A percentile compares a stretch with the other conserved stretches of the same genome.
These are phyloP conservation scores for Alosa sapidissima DNA, from an alignment of 2,797 vertebrate species.

Conservation along the genomic window DNA sequence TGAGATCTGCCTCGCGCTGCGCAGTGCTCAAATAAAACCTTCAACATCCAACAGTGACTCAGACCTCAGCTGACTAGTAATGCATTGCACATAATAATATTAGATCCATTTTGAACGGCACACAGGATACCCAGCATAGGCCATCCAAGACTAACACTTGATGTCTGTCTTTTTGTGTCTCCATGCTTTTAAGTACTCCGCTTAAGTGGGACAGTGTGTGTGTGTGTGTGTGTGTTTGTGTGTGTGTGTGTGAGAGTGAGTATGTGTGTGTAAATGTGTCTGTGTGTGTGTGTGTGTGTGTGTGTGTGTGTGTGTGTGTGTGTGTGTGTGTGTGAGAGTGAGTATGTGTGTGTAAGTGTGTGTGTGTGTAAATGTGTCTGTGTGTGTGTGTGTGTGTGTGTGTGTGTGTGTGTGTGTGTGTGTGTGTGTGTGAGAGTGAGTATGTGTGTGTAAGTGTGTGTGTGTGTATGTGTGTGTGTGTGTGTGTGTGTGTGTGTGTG, in stretches of 20 bases:
- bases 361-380: not conserved
- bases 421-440: not conserved
- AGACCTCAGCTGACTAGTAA: not conserved
- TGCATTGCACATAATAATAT: not conserved
- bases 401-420: not conserved
- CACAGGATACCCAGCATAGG: not conserved
- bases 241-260: not conserved
- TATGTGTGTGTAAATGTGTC: not conserved
- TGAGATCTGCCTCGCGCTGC: not conserved
- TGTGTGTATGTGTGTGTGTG: not conserved
- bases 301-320: not conserved
- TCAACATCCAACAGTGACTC: not conserved
- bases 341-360: not conserved
- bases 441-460: too few species aligned
- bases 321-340: not conserved
- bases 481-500: conserved; percentile 17
- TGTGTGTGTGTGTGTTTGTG: not conserved
- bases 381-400: not conserved
- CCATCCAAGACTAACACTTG: not conserved
- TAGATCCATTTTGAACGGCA: not conserved
- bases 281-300: conserved; percentile 11
- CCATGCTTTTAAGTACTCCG: not conserved
- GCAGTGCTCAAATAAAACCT: not conserved
- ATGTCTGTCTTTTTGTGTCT: not conserved
- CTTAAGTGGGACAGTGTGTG: not conserved